A percentile compares a stretch with the other conserved stretches of the same genome.
Evolutionary conservation across 2,113 vertebrate genomes (phyloP).

Genomic region (Limnothrissa miodon): DNA sequence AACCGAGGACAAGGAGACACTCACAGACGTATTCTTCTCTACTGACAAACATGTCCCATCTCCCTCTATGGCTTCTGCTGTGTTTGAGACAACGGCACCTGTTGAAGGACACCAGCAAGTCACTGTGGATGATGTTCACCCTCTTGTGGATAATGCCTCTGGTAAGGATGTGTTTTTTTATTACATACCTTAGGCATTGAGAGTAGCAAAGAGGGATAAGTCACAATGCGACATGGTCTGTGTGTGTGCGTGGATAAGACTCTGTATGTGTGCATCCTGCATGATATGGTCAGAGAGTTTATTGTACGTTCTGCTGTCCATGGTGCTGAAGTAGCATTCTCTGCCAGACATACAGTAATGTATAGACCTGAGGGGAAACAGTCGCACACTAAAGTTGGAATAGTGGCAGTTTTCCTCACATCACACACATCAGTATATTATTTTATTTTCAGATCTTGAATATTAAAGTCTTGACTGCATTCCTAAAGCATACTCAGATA

Average conservation of each 20-base stretch:
- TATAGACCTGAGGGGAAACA: background rate
- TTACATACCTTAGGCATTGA: background rate
- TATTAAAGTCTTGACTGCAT: background rate
- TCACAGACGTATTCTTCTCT: slow-evolving; percentile 66
- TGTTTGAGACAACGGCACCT: background rate
- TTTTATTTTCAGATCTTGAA: background rate
- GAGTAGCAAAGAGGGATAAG: background rate
- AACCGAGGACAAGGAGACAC: slow-evolving; percentile 50
- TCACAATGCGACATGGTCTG: background rate
- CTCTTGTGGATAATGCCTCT: background rate
- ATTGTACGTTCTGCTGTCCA: slow-evolving; percentile 43
- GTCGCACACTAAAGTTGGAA: background rate
- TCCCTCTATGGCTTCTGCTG: slow-evolving; percentile 44
- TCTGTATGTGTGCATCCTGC: background rate
- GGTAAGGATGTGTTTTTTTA: background rate
- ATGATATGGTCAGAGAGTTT: background rate
- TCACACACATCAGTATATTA: too few species aligned
- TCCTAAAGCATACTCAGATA: background rate
- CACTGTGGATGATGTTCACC: background rate
- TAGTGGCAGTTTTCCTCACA: background rate
- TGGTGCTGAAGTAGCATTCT: slow-evolving; percentile 40
- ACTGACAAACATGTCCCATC: slow-evolving; percentile 69
- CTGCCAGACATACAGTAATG: slow-evolving; percentile 23
- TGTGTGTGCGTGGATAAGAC: background rate
- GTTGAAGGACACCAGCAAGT: background rate